These are phyloP conservation scores for Sylvietta virens DNA, from an alignment of 2,113 vertebrate species.

Conservation along the genomic window DNA sequence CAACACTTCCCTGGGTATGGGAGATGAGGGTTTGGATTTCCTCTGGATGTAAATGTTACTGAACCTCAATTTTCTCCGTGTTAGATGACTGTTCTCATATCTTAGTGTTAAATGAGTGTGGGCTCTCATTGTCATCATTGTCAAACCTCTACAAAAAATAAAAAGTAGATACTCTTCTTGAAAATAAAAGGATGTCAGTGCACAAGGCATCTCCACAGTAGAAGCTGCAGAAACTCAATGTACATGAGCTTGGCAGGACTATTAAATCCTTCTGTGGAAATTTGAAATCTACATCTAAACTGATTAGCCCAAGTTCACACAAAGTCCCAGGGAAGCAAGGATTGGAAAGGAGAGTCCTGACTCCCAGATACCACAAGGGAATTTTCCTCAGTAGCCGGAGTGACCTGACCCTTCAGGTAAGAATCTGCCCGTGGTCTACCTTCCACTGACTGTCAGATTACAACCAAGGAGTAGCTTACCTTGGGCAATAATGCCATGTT, in stretches of 20 bases:
- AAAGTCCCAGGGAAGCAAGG: neutral
- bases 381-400: neutral
- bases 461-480: slow-evolving; percentile 25
- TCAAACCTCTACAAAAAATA: neutral
- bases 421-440: slow-evolving; percentile 37
- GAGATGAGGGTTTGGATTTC: neutral
- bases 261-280: neutral
- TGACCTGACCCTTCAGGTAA: slow-evolving; percentile 3
- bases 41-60: neutral
- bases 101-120: neutral
- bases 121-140: neutral
- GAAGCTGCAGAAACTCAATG: neutral
- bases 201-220: neutral
- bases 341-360: neutral
- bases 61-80: neutral
- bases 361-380: neutral
- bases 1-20: neutral
- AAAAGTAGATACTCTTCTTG: neutral
- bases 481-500: slow-evolving; percentile 34
- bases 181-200: neutral
- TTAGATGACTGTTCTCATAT: neutral
- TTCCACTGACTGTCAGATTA: slow-evolving; percentile 25
- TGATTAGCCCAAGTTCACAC: neutral
- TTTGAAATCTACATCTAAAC: neutral
- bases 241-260: neutral